Conservation (phyloP, 2,888 invertebrate genomes). For the Xylota segnis region DNA sequence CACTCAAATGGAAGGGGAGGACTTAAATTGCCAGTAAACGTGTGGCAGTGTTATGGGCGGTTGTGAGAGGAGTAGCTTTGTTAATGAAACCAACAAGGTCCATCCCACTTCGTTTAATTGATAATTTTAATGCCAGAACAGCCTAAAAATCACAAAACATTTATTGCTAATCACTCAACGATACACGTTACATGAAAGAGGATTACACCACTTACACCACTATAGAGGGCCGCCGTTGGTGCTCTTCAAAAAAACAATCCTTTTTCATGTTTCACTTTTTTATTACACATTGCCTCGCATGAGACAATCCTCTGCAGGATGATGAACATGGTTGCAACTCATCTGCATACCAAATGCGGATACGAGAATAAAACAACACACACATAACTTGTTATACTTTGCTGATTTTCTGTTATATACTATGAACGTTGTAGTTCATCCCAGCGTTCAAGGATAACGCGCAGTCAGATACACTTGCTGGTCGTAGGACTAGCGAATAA, state of each 20-base stretch:
- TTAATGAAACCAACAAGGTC: too few relatives aligned
- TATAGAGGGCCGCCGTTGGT: neutral
- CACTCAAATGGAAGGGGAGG: too few relatives aligned
- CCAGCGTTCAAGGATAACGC: conserved; percentile 30
- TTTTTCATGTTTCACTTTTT: conserved; percentile 27
- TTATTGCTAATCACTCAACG: conserved; percentile 1
- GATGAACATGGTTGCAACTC: conserved; percentile 22
- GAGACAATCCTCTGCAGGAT: conserved; percentile 1
- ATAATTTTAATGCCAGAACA: neutral
- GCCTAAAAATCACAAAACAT: neutral
- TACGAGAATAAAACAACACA: conserved; percentile 3
- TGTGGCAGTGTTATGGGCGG: too few relatives aligned
- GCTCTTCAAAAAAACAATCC: conserved; percentile 18
- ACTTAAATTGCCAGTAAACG: too few relatives aligned
- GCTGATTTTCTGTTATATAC: conserved; percentile 20
- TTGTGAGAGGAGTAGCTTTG: too few relatives aligned
- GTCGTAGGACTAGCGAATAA: neutral
- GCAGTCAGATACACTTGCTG: neutral
- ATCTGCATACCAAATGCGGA: conserved; percentile 36
- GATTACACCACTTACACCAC: neutral
- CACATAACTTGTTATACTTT: conserved; percentile 23
- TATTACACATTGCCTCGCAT: conserved; percentile 13
- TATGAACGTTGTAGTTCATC: conserved; percentile 5
- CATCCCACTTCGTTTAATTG: neutral
- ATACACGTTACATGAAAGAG: conserved; percentile 4